Base-by-base conservation (phyloP, 2,888 invertebrate genomes). In the Amorpha juglandis region DNA sequence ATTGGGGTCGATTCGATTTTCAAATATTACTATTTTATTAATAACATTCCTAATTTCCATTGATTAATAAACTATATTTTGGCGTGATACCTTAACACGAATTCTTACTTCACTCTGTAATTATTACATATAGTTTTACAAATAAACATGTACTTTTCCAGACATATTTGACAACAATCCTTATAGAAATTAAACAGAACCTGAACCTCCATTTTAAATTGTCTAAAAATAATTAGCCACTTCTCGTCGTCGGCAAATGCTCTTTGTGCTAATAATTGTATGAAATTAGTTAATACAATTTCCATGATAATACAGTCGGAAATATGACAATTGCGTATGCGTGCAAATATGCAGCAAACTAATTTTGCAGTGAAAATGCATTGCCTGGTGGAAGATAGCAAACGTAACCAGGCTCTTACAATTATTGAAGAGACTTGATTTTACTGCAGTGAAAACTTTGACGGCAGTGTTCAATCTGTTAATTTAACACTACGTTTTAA, bases 401-500 rank as follows among this genome's bases (percentile, higher is more conserved):
- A 64, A 45, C 33, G 33, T 42, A 42, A 52, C 21, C 7, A 12
- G 8, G 35, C 27, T 55, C 42, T 53, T 47, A 64, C 16, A 50
- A 64, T 53, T 55, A 62, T 58, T 66, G 68, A 65, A 69, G 19
- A 38, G 66, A 52, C 64, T 70, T 68, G 64, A 68, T 68, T 71
- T 69, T 66, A 70, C 69, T 55, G 64, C 64, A 63, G 58, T 66
- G 69, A 64, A 71, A 79, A 79, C 71, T 78, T 75, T 63, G 66
- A 66, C 68, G 71, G 71, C 73, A 73, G 69, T 72, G 70, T 78
- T 76, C 74, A 78, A 79, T 78, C 74, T 76, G 72, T 74, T 78
- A 75, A 80, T 78, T 80, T 72, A 71, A 73, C 68, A 69, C 74
- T 69, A 71, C 72, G 72, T 72, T 71, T 69, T 78, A 78, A 75